phyloP scores from a whole-genome alignment of 2,888 invertebrate species.

The Tetragonisca angustula region DNA sequence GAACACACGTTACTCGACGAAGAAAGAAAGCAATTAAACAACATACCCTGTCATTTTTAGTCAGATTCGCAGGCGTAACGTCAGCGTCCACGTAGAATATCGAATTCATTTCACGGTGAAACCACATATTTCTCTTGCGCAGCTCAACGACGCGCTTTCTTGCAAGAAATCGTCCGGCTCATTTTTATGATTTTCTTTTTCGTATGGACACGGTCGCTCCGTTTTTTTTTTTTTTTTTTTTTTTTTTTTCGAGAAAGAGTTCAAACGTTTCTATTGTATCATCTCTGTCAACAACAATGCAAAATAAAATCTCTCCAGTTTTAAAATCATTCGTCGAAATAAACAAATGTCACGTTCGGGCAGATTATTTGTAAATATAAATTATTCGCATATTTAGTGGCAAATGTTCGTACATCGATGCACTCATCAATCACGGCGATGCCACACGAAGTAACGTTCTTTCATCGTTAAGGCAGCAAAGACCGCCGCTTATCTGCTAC shows the following conservation, averaged over 20 bases:
- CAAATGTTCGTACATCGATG: too few species aligned
- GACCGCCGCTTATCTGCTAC: neutral
- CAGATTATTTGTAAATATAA: neutral
- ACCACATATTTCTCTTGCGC: slow-evolving; percentile 73
- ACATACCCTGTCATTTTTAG: slow-evolving; percentile 70
- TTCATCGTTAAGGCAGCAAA: too few species aligned
- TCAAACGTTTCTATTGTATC: neutral
- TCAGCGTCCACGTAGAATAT: slow-evolving; percentile 78
- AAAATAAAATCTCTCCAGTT: neutral
- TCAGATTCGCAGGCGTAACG: slow-evolving; percentile 65
- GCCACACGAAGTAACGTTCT: neutral
- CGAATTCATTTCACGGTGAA: slow-evolving; percentile 74
- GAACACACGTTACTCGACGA: neutral
- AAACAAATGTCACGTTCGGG: neutral
- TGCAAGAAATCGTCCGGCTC: neutral
- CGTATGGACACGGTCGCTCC: neutral
- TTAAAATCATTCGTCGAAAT: neutral
- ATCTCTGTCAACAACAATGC: neutral
- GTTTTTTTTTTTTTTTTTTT: too few species aligned
- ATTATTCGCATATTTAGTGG: neutral
- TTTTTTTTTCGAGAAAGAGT: too few species aligned
- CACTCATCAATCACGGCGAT: neutral
- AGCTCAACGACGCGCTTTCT: neutral
- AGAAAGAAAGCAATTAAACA: neutral
- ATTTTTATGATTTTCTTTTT: neutral